A percentile compares a stretch with the other conserved stretches of the same genome.
Evolutionary conservation across 2,113 vertebrate genomes (phyloP).

Genomic region (Aphelocoma coerulescens): DNA sequence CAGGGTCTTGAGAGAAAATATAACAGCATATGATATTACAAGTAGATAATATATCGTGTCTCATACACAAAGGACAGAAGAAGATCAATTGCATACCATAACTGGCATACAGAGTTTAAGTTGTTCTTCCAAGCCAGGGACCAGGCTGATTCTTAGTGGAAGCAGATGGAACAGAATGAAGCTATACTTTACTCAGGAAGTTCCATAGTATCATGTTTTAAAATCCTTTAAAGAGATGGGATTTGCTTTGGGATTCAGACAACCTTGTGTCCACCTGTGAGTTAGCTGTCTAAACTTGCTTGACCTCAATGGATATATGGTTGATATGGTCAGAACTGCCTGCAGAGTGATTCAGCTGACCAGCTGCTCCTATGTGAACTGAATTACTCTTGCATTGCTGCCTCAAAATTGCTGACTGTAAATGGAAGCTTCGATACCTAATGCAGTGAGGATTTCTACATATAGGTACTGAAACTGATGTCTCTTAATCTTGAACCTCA

Average conservation of each 20-base stretch:
- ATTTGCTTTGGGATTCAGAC: not conserved
- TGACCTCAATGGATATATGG: not conserved
- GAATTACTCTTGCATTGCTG: not conserved
- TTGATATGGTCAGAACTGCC: not conserved
- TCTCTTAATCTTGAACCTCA: not conserved
- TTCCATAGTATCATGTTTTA: not conserved
- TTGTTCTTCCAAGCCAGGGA: not conserved
- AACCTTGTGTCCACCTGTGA: not conserved
- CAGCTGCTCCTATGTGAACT: not conserved
- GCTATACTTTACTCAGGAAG: not conserved
- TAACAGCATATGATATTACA: not conserved
- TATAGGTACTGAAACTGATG: not conserved
- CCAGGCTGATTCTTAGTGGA: not conserved
- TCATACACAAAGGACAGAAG: not conserved
- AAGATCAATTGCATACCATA: not conserved
- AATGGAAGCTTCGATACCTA: not conserved
- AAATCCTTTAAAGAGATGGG: not conserved
- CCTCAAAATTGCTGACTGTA: not conserved
- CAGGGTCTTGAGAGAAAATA: not conserved
- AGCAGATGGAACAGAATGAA: not conserved
- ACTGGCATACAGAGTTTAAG: not conserved
- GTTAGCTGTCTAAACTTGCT: not conserved
- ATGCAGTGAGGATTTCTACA: not conserved
- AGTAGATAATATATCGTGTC: not conserved
- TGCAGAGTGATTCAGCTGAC: not conserved